phyloP scores from a whole-genome alignment of 1,140 invertebrate genomes.

The Drosophila grimshawi region DNA sequence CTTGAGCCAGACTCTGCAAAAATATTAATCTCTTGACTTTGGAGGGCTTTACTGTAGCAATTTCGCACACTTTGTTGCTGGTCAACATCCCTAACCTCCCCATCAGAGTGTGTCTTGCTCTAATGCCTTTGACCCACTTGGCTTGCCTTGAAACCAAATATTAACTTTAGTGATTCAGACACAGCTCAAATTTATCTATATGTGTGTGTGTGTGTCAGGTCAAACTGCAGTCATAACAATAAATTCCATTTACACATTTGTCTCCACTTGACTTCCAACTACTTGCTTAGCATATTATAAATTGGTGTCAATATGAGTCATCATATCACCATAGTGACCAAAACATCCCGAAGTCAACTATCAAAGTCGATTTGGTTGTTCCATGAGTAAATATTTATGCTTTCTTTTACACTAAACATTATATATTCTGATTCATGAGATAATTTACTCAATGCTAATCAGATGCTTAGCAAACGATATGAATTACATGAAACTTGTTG shows the following conservation, averaged over 20 bases:
- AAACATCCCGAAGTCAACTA: conserved; percentile 2
- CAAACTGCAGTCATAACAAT: conserved; percentile 80
- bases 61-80: conserved; percentile 29
- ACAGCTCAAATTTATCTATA: conserved; percentile 2
- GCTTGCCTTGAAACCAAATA: conserved; percentile 48
- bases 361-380: no score
- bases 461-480: conserved; percentile 14
- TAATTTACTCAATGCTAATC: conserved; percentile 9
- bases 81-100: background rate
- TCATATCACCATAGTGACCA: no score
- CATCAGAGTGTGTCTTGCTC: conserved; percentile 1
- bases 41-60: conserved; percentile 30
- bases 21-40: conserved; percentile 29
- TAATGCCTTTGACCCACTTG: conserved; percentile 48
- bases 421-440: background rate
- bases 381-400: no score
- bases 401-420: no score
- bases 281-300: conserved; percentile 3
- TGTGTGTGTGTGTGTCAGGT: conserved; percentile 28
- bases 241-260: conserved; percentile 74
- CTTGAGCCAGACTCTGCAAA: background rate
- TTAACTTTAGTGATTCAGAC: conserved; percentile 43
- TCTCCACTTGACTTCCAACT: conserved; percentile 54
- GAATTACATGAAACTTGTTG: conserved; percentile 8
- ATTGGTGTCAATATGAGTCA: background rate